These are phyloP conservation scores for Epinephelus moara DNA, from an alignment of 2,113 vertebrate species.

Conservation along the genomic window DNA sequence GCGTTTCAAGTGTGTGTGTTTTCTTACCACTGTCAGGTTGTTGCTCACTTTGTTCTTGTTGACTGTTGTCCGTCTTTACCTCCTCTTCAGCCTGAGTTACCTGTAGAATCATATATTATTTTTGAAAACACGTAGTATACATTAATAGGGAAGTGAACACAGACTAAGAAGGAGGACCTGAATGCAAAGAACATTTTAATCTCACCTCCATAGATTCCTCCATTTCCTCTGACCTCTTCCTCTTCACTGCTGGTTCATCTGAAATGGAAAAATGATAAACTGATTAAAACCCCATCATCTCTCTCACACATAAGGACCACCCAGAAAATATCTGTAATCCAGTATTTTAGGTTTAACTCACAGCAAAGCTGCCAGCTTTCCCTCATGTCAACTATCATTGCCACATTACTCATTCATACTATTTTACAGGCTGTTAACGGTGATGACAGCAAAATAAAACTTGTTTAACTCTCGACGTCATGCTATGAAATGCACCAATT, in stretches of 20 bases:
- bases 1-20: not conserved
- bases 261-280: not conserved
- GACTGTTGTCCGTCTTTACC: slow-evolving; percentile 11
- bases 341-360: not conserved
- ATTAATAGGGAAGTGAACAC: not conserved
- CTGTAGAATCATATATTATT: slow-evolving; percentile 23
- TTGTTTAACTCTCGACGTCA: not conserved
- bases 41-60: slow-evolving; percentile 34
- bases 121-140: not conserved
- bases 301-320: not conserved
- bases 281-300: not conserved
- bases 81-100: slow-evolving; percentile 27
- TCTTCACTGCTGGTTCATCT: slow-evolving; percentile 73
- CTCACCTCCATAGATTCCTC: slow-evolving; percentile 74
- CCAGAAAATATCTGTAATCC: not conserved
- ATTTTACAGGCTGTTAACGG: slow-evolving; percentile 18
- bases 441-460: slow-evolving; percentile 2
- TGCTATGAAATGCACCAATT: slow-evolving; percentile 5
- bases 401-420: slow-evolving; percentile 3
- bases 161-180: not conserved
- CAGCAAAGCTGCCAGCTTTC: not conserved
- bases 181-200: not conserved
- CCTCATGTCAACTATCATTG: not conserved
- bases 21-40: slow-evolving; percentile 51
- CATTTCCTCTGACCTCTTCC: slow-evolving; percentile 70